These are phyloP conservation scores for Barbus barbus DNA, from an alignment of 2,113 vertebrate species.

Conservation along the genomic window DNA sequence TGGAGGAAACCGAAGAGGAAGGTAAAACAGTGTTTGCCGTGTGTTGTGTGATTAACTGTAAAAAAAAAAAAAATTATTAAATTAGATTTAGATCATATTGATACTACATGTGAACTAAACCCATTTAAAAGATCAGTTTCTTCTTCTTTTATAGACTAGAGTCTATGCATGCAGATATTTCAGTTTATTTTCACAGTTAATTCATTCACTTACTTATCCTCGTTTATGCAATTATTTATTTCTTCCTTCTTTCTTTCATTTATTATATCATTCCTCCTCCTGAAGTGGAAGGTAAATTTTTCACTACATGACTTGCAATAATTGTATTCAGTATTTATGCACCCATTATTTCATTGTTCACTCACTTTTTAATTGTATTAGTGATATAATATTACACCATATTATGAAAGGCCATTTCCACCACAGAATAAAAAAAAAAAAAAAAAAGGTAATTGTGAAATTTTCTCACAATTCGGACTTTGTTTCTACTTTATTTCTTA, in stretches of 20 bases:
- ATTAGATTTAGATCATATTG: background rate
- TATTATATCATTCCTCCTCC: constrained; percentile 44
- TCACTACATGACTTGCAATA: background rate
- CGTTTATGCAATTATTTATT: constrained; percentile 14
- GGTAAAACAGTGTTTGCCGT: constrained; percentile 46
- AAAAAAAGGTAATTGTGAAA: too few relatives aligned
- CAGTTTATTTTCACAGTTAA: background rate
- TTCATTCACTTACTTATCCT: background rate
- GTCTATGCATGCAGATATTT: background rate
- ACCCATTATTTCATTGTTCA: background rate
- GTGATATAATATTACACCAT: background rate
- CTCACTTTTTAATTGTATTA: background rate
- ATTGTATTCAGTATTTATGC: background rate
- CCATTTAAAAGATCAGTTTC: background rate
- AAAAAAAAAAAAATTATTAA: background rate
- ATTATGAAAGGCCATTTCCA: too few relatives aligned
- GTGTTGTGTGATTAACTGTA: constrained; percentile 40
- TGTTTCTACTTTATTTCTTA: too few relatives aligned
- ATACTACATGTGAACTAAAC: background rate
- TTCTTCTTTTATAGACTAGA: background rate
- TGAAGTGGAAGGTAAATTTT: constrained; percentile 67
- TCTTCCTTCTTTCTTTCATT: constrained; percentile 34
- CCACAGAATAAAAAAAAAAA: background rate
- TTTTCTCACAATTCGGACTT: too few relatives aligned
- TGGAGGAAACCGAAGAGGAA: constrained; percentile 57